phyloP scores from a whole-genome alignment of 2,888 invertebrate species.

The Xanthia icteritia region DNA sequence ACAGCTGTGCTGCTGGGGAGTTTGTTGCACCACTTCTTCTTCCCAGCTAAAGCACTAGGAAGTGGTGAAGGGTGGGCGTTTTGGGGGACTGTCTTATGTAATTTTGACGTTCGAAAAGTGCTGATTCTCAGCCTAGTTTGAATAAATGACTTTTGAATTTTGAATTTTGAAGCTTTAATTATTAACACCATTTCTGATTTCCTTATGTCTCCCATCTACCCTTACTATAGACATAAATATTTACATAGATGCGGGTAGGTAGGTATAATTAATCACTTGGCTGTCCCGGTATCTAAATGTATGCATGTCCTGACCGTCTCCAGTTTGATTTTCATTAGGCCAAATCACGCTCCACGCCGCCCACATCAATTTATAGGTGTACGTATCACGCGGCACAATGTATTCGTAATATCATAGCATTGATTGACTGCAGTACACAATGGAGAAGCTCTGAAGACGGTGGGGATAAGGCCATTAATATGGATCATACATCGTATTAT shows the following conservation, averaged over 20 bases:
- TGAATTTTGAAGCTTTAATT: background rate
- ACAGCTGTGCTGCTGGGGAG: too few species aligned
- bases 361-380: constrained; percentile 61
- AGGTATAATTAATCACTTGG: constrained; percentile 64
- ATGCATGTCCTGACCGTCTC: constrained; percentile 67
- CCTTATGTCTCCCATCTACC: background rate
- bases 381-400: constrained; percentile 45
- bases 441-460: constrained; percentile 24
- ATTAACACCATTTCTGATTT: constrained; percentile 2
- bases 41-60: too few species aligned
- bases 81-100: too few species aligned
- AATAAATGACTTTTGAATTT: too few species aligned
- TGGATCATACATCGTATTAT: background rate
- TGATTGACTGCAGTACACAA: constrained; percentile 44
- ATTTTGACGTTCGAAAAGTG: too few species aligned
- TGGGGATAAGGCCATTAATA: constrained; percentile 23
- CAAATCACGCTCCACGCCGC: constrained; percentile 62
- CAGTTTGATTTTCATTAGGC: constrained; percentile 70
- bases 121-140: too few species aligned
- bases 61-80: too few species aligned
- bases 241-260: constrained; percentile 34
- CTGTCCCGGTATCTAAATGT: constrained; percentile 65
- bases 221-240: constrained; percentile 33
- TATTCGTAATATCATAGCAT: constrained; percentile 33
- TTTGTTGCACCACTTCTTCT: too few species aligned